Evolutionary conservation across 1,140 invertebrate species (phyloP), one percentile per base, ranked within the genome.

Genomic region (Scaptomyza pallida): DNA sequence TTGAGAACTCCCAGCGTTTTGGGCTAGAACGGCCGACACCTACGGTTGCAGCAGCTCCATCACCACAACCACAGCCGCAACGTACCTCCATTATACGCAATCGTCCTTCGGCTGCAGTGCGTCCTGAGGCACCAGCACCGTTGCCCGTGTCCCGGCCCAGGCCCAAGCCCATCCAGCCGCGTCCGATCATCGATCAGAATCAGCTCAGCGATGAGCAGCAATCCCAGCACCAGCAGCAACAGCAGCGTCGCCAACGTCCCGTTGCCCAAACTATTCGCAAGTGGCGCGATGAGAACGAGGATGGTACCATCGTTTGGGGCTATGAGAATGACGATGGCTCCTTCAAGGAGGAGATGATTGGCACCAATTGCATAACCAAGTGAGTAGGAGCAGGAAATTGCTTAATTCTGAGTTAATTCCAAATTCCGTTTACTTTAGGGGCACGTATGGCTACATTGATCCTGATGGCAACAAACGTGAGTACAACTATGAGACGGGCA

Each of bases 281-380:
- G 92, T 97, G 94, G 91, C 93, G 95, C 44, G 95, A 96, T 52
- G 96, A 96, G 78, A 96, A 96, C 77, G 92, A 94, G 37, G 96
- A 97, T 73, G 96, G 96, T 5, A 96, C 94, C 68, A 97, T 97
- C 59, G 95, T 95, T 0, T 97, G 96, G 96, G 96, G 96, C 48
- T 97, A 95, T 82, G 96, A 96, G 92, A 97, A 96, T 83, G 96
- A 96, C 61, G 90, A 91, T 61, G 91, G 91, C 5, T 93, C 93
- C 2, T 96, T 95, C 89, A 97, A 97, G 83, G 96, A 97, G 86
- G 96, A 97, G 91, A 93, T 94, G 5, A 96, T 96, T 74, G 96
- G 96, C 52, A 92, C 94, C 12, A 95, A 97, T 81, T 97, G 96
- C 88, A 93, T 97, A 40, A 96, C 95, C 4, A 91, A 91, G 89